Evolutionary conservation across 2,797 vertebrate species (phyloP).

Genomic region (Coluber constrictor): DNA sequence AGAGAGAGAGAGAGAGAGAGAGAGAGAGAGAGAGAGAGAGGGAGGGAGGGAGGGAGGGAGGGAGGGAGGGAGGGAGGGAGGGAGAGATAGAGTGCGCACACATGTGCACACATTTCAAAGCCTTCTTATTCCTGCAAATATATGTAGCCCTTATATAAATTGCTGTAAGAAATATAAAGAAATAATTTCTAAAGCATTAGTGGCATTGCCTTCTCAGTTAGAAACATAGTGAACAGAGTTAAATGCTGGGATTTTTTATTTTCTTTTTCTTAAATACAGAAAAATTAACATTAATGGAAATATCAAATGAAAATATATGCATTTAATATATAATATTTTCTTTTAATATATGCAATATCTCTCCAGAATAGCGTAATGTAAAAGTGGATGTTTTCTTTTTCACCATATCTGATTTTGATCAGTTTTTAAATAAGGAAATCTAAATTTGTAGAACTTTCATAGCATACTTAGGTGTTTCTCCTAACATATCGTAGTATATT

Average conservation of each 20-base stretch:
- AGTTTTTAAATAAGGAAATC: background rate
- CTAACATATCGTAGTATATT: background rate
- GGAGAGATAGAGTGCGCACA: no score
- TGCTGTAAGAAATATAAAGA: background rate
- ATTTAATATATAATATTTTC: background rate
- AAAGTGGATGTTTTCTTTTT: background rate
- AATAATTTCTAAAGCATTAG: background rate
- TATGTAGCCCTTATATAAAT: background rate
- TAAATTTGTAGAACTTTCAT: background rate
- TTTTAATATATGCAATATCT: background rate
- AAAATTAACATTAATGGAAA: background rate
- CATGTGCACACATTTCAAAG: no score
- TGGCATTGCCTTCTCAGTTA: background rate
- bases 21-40: no score
- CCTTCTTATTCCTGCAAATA: no score
- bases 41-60: no score
- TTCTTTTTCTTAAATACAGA: background rate
- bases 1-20: no score
- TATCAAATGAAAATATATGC: background rate
- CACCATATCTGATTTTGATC: background rate
- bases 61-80: no score
- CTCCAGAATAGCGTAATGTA: background rate
- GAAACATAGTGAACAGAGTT: background rate
- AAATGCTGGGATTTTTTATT: background rate
- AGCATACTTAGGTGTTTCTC: background rate